Percentiles rank a stretch among this genome's conserved stretches.
phyloP scores from a whole-genome alignment of 2,888 invertebrate genomes.

The Sminthurides aquaticus region DNA sequence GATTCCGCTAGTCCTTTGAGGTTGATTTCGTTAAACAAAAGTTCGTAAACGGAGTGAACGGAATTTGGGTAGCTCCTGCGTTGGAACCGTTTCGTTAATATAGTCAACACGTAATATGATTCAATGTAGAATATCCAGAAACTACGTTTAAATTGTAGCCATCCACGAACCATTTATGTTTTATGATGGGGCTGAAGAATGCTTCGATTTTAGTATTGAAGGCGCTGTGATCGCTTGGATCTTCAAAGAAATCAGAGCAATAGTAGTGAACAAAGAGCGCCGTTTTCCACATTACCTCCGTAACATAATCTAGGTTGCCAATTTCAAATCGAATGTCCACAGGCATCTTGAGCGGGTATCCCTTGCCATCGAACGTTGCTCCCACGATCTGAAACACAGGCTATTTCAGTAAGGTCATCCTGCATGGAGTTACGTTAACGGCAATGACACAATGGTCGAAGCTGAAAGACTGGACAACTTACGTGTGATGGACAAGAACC shows the following conservation, averaged over 20 bases:
- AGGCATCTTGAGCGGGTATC: neutral
- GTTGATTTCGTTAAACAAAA: neutral
- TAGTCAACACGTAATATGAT: too few species aligned
- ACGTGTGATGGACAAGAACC: neutral
- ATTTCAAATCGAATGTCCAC: constrained; percentile 3
- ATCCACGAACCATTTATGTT: constrained; percentile 10
- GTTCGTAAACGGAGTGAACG: constrained; percentile 6
- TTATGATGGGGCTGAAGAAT: constrained; percentile 6
- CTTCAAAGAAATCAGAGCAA: neutral
- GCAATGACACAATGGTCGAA: too few species aligned
- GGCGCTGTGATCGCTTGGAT: constrained; percentile 9
- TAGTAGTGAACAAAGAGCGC: constrained; percentile 10
- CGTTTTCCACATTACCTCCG: constrained; percentile 7
- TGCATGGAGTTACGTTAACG: too few species aligned
- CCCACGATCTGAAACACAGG: constrained; percentile 2
- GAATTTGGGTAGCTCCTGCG: constrained; percentile 1
- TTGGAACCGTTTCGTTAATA: too few species aligned
- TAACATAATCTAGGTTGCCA: constrained; percentile 11
- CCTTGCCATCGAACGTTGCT: neutral
- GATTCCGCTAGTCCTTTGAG: neutral
- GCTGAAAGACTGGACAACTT: too few species aligned
- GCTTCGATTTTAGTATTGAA: constrained; percentile 7
- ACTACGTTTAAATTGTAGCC: too few species aligned
- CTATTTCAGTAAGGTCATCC: neutral
- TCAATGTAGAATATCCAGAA: too few species aligned